Evolutionary conservation across 2,113 vertebrate genomes (phyloP).

Genomic region (Nanger granti): DNA sequence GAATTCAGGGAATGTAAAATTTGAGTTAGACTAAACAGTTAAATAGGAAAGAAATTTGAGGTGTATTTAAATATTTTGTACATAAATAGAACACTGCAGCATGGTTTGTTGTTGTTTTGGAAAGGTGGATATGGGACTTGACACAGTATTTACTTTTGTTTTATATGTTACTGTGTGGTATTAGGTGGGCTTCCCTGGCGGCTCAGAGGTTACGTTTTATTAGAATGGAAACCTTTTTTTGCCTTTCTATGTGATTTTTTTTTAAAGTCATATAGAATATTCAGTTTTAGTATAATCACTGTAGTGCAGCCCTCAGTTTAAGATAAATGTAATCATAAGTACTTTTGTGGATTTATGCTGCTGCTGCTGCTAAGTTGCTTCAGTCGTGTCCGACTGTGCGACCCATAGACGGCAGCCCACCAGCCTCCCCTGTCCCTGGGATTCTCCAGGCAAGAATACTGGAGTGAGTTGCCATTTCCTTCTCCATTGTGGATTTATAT

Average conservation of each 20-base stretch:
- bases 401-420: too few relatives aligned
- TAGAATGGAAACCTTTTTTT: background rate
- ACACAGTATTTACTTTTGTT: background rate
- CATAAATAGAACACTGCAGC: background rate
- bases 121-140: background rate
- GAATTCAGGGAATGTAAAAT: background rate
- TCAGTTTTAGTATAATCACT: background rate
- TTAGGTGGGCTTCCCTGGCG: background rate
- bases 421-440: too few relatives aligned
- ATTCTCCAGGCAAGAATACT: too few relatives aligned
- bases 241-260: background rate
- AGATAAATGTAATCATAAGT: background rate
- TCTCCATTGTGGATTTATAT: background rate
- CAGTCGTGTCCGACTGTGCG: too few relatives aligned
- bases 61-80: background rate
- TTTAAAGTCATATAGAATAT: background rate
- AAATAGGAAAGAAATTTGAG: background rate
- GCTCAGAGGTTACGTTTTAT: background rate
- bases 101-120: background rate
- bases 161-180: background rate
- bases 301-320: background rate
- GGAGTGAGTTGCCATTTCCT: too few relatives aligned
- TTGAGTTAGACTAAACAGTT: background rate
- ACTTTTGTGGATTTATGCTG: background rate
- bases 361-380: too few relatives aligned